These are phyloP conservation scores for Rhingia rostrata DNA, from an alignment of 2,888 invertebrate species.

Conservation along the genomic window DNA sequence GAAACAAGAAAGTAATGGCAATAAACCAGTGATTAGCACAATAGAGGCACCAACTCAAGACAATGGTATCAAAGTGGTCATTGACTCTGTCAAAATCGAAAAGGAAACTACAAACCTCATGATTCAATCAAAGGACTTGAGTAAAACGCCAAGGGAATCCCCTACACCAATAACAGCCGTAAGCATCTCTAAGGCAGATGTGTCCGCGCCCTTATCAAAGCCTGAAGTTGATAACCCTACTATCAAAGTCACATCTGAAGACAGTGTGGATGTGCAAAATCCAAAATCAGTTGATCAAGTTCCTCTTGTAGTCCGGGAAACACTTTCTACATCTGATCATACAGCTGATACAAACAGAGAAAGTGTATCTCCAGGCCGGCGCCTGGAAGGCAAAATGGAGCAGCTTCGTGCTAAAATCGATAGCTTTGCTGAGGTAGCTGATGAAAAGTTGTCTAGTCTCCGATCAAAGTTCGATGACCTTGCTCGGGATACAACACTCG, in stretches of 20 bases:
- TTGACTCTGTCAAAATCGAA: too few relatives aligned
- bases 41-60: too few relatives aligned
- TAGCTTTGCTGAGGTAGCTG: slow-evolving; percentile 65
- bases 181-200: too few relatives aligned
- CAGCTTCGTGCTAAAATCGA: slow-evolving; percentile 64
- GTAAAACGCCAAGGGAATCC: too few relatives aligned
- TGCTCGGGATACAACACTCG: slow-evolving; percentile 6
- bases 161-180: too few relatives aligned
- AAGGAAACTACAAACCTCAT: too few relatives aligned
- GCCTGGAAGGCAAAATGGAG: slow-evolving; percentile 42
- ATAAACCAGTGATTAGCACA: too few relatives aligned
- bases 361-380: slow-evolving; percentile 49
- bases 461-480: slow-evolving; percentile 50
- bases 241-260: neutral
- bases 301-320: neutral
- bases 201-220: too few relatives aligned
- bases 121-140: neutral
- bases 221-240: neutral
- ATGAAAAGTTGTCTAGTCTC: slow-evolving; percentile 57
- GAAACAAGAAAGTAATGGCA: slow-evolving; percentile 5
- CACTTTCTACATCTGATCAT: too few relatives aligned
- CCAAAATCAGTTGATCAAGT: neutral
- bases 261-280: neutral
- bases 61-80: too few relatives aligned
- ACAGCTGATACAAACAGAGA: neutral